A percentile compares a stretch with the other conserved stretches of the same genome.
These are phyloP conservation scores for Mus spretus DNA, from an alignment of 2,797 vertebrate genomes.

Conservation along the genomic window DNA sequence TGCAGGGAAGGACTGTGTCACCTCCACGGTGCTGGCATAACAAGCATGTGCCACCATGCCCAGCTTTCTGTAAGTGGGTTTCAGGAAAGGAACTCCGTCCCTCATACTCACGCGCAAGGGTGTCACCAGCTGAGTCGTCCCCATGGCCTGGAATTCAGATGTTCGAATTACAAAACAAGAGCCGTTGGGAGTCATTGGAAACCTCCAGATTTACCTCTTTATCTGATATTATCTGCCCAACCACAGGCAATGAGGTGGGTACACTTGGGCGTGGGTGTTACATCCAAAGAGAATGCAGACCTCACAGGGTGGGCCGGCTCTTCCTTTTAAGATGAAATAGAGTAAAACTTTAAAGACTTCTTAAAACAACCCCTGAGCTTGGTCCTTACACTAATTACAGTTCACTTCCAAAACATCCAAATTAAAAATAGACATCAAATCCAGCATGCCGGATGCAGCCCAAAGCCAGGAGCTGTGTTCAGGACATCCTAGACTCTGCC, in stretches of 20 bases:
- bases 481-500: constrained; percentile 56
- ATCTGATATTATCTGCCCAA: not conserved
- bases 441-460: constrained; percentile 37
- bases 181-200: not conserved
- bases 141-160: not conserved
- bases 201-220: not conserved
- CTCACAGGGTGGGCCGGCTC: constrained; percentile 12
- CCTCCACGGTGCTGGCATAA: not conserved
- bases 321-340: constrained; percentile 73
- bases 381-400: constrained; percentile 75
- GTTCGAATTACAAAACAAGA: not conserved
- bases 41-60: not conserved
- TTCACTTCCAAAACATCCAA: constrained; percentile 70
- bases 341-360: constrained; percentile 74
- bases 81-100: not conserved
- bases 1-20: too few relatives aligned
- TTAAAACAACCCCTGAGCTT: constrained; percentile 67
- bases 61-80: not conserved
- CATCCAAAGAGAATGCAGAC: not conserved
- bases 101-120: not conserved
- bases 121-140: not conserved
- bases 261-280: not conserved
- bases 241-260: not conserved
- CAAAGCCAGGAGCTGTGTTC: constrained; percentile 41
- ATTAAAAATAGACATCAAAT: constrained; percentile 79